A percentile compares a stretch with the other conserved stretches of the same genome.
Conservation (phyloP, 1,140 invertebrate genomes). For the Drosophila quadrilineata region DNA sequence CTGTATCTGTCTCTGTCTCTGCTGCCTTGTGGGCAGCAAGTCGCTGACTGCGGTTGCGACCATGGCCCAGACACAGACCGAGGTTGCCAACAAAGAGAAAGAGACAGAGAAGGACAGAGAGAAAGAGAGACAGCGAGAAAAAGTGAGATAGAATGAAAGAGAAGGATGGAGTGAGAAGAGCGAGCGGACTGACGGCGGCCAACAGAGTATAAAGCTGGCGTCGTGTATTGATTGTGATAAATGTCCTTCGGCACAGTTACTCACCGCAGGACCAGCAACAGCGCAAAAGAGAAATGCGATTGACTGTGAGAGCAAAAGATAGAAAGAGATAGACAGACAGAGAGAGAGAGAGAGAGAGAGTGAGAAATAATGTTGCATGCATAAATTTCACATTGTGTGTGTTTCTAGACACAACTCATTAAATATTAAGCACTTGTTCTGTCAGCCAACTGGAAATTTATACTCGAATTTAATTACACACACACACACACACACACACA, state of each 20-base stretch:
- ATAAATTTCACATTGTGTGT: conserved; percentile 31
- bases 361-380: conserved; percentile 18
- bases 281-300: not conserved
- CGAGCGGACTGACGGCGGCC: not conserved
- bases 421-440: conserved; percentile 66
- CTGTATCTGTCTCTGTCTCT: not conserved
- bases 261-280: conserved; percentile 11
- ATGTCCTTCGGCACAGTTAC: conserved; percentile 47
- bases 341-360: not conserved
- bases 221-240: conserved; percentile 71
- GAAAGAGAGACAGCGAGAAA: not conserved
- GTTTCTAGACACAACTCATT: conserved; percentile 55
- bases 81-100: not conserved
- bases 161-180: too few relatives aligned
- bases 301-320: not conserved
- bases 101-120: not conserved
- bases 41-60: conserved; percentile 18
- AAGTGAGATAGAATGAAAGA: conserved; percentile 1
- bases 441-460: conserved; percentile 57
- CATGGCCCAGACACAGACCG: conserved; percentile 32
- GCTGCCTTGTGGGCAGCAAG: not conserved
- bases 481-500: conserved; percentile 19
- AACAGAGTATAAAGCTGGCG: conserved; percentile 24
- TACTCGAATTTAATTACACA: conserved; percentile 70
- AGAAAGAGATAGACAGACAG: not conserved